These are phyloP conservation scores for Neodiprion virginianus DNA, from an alignment of 1,140 invertebrate genomes.

Conservation along the genomic window DNA sequence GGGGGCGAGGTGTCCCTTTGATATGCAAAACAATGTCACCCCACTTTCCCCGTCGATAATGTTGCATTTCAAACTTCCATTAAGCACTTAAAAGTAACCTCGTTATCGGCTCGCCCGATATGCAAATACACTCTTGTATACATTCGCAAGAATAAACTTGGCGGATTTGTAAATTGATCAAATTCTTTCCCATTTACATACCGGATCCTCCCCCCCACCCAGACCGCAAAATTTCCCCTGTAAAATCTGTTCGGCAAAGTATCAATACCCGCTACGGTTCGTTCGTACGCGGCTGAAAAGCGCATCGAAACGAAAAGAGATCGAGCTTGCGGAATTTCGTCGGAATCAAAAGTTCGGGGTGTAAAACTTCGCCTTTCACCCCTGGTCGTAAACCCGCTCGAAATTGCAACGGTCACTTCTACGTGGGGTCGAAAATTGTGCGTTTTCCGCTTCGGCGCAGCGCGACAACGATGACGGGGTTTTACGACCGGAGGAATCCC, in stretches of 20 bases:
- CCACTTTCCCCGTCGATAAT: constrained; percentile 40
- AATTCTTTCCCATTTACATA: neutral
- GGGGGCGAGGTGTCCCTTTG: constrained; percentile 39
- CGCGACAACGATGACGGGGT: too few species aligned
- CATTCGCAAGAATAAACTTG: constrained; percentile 1
- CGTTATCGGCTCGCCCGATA: constrained; percentile 43
- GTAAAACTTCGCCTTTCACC: too few species aligned
- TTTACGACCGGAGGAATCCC: too few species aligned
- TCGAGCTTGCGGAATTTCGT: too few species aligned
- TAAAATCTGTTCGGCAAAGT: neutral
- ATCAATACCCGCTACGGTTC: neutral
- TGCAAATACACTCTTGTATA: constrained; percentile 34
- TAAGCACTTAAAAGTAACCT: constrained; percentile 53
- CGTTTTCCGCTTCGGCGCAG: too few species aligned
- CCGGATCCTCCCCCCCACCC: neutral
- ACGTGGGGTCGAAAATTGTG: too few species aligned
- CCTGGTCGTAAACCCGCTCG: too few species aligned
- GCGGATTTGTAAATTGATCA: constrained; percentile 4
- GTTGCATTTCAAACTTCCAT: constrained; percentile 52
- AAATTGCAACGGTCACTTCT: too few species aligned
- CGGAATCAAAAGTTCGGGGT: too few species aligned
- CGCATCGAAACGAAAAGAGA: too few species aligned
- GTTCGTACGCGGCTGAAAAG: neutral
- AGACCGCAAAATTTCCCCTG: neutral
- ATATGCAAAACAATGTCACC: constrained; percentile 46